A percentile compares a stretch with the other conserved stretches of the same genome.
phyloP scores from a whole-genome alignment of 1,140 invertebrate species.

The Aphelinus atriplicis region DNA sequence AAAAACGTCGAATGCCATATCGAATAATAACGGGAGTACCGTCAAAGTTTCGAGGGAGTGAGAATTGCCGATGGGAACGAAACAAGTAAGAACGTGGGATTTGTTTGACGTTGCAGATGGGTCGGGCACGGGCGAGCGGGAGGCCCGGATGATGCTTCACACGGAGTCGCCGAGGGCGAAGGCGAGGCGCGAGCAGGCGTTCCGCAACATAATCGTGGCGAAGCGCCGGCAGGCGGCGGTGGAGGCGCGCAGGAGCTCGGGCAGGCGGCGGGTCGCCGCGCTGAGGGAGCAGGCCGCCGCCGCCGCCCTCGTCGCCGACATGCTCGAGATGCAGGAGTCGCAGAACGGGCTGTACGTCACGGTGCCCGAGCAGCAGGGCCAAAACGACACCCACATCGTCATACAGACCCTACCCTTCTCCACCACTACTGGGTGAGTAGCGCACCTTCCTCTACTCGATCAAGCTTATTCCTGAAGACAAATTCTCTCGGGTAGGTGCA shows the following conservation, averaged over 20 bases:
- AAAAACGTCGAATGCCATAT: no score
- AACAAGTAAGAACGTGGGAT: background rate
- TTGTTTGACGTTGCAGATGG: constrained; percentile 34
- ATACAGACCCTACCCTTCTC: constrained; percentile 19
- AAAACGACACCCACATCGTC: constrained; percentile 37
- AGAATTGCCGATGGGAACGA: no score
- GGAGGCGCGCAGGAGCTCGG: background rate
- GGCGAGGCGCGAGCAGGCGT: constrained; percentile 51
- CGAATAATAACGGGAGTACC: no score
- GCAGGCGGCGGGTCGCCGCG: constrained; percentile 34
- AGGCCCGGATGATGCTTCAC: constrained; percentile 47
- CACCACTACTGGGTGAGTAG: constrained; percentile 5
- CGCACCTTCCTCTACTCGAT: background rate
- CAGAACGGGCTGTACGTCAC: constrained; percentile 52
- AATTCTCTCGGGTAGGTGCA: no score
- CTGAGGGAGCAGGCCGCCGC: background rate
- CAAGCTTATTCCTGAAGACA: no score
- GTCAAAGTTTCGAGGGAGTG: no score
- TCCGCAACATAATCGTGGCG: constrained; percentile 52
- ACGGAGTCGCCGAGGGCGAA: constrained; percentile 51
- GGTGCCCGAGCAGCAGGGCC: constrained; percentile 24
- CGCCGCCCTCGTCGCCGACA: constrained; percentile 33
- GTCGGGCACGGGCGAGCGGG: constrained; percentile 36
- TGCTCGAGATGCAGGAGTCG: constrained; percentile 55
- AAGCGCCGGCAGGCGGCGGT: constrained; percentile 43